Percentiles rank a stretch among this genome's conserved stretches.
phyloP scores from a whole-genome alignment of 2,888 invertebrate species.

The Tineola bisselliella region DNA sequence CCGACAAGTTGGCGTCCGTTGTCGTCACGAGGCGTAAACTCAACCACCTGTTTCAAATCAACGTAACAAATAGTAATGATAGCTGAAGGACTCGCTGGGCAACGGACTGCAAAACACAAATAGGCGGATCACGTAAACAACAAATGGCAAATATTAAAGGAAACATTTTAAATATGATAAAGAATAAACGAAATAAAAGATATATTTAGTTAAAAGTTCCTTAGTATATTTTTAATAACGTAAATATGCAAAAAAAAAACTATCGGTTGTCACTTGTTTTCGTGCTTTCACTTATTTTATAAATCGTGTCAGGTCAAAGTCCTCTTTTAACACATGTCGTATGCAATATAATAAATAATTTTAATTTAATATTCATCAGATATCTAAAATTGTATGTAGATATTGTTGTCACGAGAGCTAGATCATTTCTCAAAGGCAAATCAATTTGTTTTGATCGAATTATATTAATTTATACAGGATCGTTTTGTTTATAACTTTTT shows the following conservation, averaged over 20 bases:
- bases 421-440: conserved; percentile 3
- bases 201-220: no score
- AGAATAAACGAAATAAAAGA: no score
- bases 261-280: no score
- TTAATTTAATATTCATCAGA: no score
- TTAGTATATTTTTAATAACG: no score
- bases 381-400: no score
- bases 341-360: background rate
- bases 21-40: background rate
- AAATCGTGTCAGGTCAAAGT: background rate
- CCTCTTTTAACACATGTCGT: background rate
- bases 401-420: background rate
- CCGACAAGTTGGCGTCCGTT: conserved; percentile 1
- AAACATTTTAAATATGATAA: no score
- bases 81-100: background rate
- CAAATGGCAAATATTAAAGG: no score
- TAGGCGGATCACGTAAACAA: no score
- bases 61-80: background rate
- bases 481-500: background rate
- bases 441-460: background rate
- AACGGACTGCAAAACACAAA: background rate
- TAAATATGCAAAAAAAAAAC: no score
- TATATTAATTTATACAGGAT: background rate
- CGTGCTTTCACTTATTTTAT: no score
- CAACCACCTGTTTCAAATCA: background rate